These are phyloP conservation scores for Brachypteracias leptosomus DNA, from an alignment of 2,113 vertebrate genomes.

Conservation along the genomic window DNA sequence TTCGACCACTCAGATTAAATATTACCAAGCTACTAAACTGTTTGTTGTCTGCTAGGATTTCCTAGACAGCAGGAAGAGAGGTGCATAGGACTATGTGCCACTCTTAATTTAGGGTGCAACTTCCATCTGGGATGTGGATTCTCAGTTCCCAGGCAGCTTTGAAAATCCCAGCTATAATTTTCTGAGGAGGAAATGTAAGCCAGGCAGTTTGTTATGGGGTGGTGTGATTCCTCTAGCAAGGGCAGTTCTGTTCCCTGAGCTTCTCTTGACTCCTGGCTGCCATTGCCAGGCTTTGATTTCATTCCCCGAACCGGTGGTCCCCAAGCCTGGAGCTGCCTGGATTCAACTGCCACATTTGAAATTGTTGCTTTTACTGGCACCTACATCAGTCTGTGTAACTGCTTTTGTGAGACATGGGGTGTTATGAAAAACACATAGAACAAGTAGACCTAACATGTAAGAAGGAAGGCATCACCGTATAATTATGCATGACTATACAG, in stretches of 20 bases:
- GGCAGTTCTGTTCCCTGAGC: neutral
- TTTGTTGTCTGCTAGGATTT: neutral
- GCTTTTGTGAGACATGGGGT: neutral
- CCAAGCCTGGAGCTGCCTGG: neutral
- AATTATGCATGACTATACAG: slow-evolving; percentile 28
- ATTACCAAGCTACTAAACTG: neutral
- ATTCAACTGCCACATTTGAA: neutral
- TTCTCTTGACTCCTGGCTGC: neutral
- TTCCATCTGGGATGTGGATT: neutral
- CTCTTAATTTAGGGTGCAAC: neutral
- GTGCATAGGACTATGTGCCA: neutral
- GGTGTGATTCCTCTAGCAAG: neutral
- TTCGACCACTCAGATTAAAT: neutral
- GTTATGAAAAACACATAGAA: neutral
- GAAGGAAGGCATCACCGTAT: neutral
- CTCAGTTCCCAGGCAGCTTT: neutral
- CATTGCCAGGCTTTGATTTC: neutral
- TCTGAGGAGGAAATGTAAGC: neutral
- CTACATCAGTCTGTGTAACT: neutral
- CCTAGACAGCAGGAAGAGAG: neutral
- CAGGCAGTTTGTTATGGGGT: neutral
- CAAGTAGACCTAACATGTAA: neutral
- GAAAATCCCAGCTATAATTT: neutral
- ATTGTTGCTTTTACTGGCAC: neutral
- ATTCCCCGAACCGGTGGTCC: neutral